Evolutionary conservation across 1,140 invertebrate genomes (phyloP), one percentile per base, ranked within the genome.

Genomic region (Neoseiulus cucumeris): DNA sequence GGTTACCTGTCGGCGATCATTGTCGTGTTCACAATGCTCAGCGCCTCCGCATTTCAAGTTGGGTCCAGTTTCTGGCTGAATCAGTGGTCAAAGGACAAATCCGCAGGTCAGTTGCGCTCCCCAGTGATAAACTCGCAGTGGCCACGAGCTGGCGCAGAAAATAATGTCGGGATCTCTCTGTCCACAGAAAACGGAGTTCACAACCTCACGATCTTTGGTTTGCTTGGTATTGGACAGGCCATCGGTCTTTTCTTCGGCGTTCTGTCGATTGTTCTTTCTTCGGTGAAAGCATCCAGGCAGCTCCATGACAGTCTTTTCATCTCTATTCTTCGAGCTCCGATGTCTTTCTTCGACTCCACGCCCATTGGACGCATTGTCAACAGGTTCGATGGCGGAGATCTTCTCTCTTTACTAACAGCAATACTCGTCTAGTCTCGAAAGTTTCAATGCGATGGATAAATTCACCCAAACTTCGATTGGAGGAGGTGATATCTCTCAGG

Each of bases 311-410:
- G 67, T 12, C 69, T 79, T 64, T 30, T 76, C 12, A 1, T 66
- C 0, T 72, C 73, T 44, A 71, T 75, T 25, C 25, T 77, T 22
- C 67, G 66, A 6, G 72, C 72, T 7, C 73, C 76, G 7, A 73
- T 82, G 65, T 76, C 79, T 33, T 85, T 86, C 74, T 88, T 87
- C 81, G 79, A 82, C 64, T 69, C 70, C 7, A 81, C 75, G 30
- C 79, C 80, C 44, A 72, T 74, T 66, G 81, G 81, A 12, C 71
- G 80, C 33, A 76, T 82, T 30, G 67, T 81, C 17, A 81, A 80
- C 71, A 69, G 81, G 42, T 80, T 79, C 68, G 74, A 76, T 28
- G 33, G 4, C 33, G 33, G 9, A 9, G 4, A 9, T 39, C 9
- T 9, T n/a, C n/a, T n/a, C n/a, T n/a, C n/a, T n/a, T n/a, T n/a